Base-by-base conservation (phyloP, 2,888 invertebrate species). In the Automeris io region DNA sequence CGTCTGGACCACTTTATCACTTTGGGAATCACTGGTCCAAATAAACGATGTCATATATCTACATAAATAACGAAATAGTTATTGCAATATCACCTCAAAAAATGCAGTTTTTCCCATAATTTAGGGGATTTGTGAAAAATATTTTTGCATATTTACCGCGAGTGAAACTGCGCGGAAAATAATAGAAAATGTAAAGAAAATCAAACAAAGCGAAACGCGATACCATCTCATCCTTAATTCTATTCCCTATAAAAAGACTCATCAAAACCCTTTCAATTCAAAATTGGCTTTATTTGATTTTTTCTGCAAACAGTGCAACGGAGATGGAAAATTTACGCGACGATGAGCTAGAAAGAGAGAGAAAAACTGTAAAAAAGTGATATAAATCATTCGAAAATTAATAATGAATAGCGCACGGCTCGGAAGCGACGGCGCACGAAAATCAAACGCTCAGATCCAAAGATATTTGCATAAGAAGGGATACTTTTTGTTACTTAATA, bases 381-480 rank as follows among this genome's bases (percentile, higher is more conserved):
- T 74, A 85, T 83, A 83, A 85, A 83, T 86, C 82, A 82, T 75
- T 62, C 70, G 49, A 65, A 63, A 85, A 83, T 86, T 83, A 83
- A 83, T 85, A 82, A 83, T 82, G 78, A 79, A 81, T 78, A 72
- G 54, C 52, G 63, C 50, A 62, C 64, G 69, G 61, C 59, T 51
- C 54, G 57, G 62, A 57, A 45, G 70, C 69, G 76, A 70, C 71
- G 69, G 71, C 42, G 51, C 56, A 66, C 58, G 62, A 60, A 63
- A 77, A 79, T 82, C 80, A 74, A 77, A 79, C 70, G 72, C 70
- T 67, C 71, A 76, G 74, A 72, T 69, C 65, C 59, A 62, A 66
- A 70, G 56, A 50, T 62, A 79, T 81, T 82, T 79, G 79, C 80
- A 78, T 79, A 79, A 79, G 78, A 69, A 74, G 72, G 75, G 73